Base-by-base conservation (phyloP, 1,140 invertebrate genomes). In the Onthophagus taurus region DNA sequence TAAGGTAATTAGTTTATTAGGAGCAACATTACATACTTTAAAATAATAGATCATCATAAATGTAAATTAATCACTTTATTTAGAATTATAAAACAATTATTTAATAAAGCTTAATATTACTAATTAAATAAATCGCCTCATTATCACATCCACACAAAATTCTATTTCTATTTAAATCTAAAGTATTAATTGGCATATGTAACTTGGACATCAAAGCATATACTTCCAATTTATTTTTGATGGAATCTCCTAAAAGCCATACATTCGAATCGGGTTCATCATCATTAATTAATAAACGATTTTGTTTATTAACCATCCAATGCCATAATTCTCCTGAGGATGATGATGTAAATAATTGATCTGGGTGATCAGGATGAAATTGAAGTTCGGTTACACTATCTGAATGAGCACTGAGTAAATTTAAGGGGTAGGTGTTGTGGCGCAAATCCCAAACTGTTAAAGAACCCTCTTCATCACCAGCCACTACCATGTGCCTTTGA, bases 391-490 rank as follows among this genome's bases (percentile, higher is more conserved):
- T 80, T 8, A 92, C 78, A 23, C 83, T 66, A 42, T 77, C 79
- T 0, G 74, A 67, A 59, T 92, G 87, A 9, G 84, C 87, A 50
- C 78, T 83, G 1, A 91, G 65, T 45, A 88, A 70, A 1, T 84
- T 85, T 29, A 85, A 78, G 2, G 89, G 87, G 56, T 79, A 85
- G 3, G 78, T 77, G 20, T 86, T 81, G 48, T 88, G 78, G 19
- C 89, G 68, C 44, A 92, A 66, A 67, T 93, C 89, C 89, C 89
- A 95, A 2, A 90, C 78, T n/a, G 85, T 85, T 14, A 91, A 65
- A 16, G 80, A 77, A 44, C 77, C 78, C 55, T 89, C 85, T 53
- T 90, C 85, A 55, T 83, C 84, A 30, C 88, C 89, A 17, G 85
- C 79, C 1, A 89, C 72, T 0, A 89, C 72, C 34, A 91, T 77